phyloP scores from a whole-genome alignment of 2,797 vertebrate genomes.

The Lutjanus campechanus region DNA sequence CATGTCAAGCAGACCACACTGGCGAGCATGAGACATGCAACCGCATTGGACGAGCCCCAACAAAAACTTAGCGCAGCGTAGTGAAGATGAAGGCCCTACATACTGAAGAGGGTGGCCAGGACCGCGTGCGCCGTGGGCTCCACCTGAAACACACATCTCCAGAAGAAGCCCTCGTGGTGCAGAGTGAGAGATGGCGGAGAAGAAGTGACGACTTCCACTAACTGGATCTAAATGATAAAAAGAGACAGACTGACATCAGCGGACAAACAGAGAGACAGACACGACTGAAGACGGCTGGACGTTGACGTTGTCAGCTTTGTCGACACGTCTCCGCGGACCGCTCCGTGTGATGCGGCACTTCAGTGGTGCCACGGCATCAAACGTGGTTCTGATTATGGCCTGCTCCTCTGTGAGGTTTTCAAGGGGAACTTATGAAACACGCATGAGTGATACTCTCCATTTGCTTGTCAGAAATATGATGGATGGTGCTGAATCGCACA shows the following conservation, averaged over 20 bases:
- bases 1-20: constrained; percentile 38
- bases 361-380: constrained; percentile 47
- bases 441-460: constrained; percentile 69
- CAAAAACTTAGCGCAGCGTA: not conserved
- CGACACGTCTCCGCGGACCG: constrained; percentile 29
- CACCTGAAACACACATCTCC: constrained; percentile 88
- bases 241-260: constrained; percentile 34
- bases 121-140: constrained; percentile 82
- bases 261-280: constrained; percentile 28
- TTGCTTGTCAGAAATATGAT: constrained; percentile 80
- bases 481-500: constrained; percentile 74
- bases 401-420: constrained; percentile 67
- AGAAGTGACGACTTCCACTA: not conserved
- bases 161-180: constrained; percentile 93
- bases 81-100: constrained; percentile 53
- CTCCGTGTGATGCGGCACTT: constrained; percentile 43
- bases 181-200: constrained; percentile 73
- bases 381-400: constrained; percentile 76
- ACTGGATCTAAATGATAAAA: constrained; percentile 39
- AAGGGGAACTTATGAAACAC: constrained; percentile 66
- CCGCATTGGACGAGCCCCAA: constrained; percentile 36
- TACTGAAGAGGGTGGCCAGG: constrained; percentile 91
- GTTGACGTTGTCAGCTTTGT: constrained; percentile 52
- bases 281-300: constrained; percentile 19
- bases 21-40: constrained; percentile 17